phyloP scores from a whole-genome alignment of 2,888 invertebrate species.

The Dioctria linearis region DNA sequence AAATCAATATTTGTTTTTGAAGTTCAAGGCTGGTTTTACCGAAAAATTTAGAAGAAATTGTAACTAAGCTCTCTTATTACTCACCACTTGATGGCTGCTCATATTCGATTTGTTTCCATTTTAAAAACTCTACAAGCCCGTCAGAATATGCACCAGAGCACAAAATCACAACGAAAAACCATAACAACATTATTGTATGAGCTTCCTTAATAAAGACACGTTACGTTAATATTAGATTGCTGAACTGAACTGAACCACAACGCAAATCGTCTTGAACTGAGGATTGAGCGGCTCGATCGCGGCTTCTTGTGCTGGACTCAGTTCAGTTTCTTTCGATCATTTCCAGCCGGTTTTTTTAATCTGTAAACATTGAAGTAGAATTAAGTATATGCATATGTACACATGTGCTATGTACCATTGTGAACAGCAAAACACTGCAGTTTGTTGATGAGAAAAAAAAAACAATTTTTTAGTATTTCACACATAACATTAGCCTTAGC shows the following conservation, averaged over 20 bases:
- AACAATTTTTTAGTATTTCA: too few relatives aligned
- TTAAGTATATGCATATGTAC: too few relatives aligned
- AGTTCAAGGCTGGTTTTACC: not conserved
- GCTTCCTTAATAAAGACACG: not conserved
- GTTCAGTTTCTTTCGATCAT: too few relatives aligned
- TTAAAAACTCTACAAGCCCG: slow-evolving; percentile 67
- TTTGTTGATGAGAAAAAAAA: too few relatives aligned
- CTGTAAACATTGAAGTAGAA: too few relatives aligned
- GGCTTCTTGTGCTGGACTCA: too few relatives aligned
- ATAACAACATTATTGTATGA: not conserved
- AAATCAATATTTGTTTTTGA: not conserved
- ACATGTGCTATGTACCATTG: too few relatives aligned
- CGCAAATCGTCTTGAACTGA: not conserved
- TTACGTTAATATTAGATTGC: not conserved
- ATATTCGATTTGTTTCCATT: slow-evolving; percentile 69
- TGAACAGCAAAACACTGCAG: too few relatives aligned
- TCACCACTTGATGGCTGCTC: slow-evolving; percentile 63
- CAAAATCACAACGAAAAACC: not conserved
- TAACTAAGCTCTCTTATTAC: not conserved
- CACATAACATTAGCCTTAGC: too few relatives aligned
- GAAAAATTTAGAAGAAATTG: not conserved
- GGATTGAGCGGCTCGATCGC: too few relatives aligned
- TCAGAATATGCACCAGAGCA: slow-evolving; percentile 48
- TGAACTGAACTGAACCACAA: not conserved
- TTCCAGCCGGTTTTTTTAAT: too few relatives aligned